These are phyloP conservation scores for Stictocephala bisonia DNA, from an alignment of 2,888 invertebrate species.

Conservation along the genomic window DNA sequence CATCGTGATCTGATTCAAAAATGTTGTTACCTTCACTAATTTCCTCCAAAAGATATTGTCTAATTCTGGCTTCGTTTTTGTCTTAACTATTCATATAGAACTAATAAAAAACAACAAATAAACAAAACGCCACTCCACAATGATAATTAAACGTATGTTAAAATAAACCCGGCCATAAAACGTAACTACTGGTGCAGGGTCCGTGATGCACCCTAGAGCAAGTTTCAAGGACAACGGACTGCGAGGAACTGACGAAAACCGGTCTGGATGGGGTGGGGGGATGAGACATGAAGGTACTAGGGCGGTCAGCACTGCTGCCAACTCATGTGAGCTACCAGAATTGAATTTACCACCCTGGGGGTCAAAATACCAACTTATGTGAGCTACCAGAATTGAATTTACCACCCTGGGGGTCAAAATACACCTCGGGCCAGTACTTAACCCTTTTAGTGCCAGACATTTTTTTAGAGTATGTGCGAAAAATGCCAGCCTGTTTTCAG, in stretches of 20 bases:
- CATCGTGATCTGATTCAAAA: no score
- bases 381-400: slow-evolving; percentile 18
- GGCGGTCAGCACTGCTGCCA: slow-evolving; percentile 16
- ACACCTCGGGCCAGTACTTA: no score
- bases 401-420: slow-evolving; percentile 24
- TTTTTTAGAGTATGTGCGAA: neutral
- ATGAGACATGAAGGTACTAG: slow-evolving; percentile 21
- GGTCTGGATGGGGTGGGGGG: neutral
- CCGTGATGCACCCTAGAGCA: slow-evolving; percentile 14
- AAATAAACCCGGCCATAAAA: neutral
- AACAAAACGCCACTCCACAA: slow-evolving; percentile 5
- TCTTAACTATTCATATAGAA: slow-evolving; percentile 31
- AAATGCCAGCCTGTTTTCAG: neutral
- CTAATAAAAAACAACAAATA: slow-evolving; percentile 14
- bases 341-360: slow-evolving; percentile 34
- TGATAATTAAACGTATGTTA: slow-evolving; percentile 19
- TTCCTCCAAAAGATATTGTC: slow-evolving; percentile 41
- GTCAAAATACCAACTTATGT: slow-evolving; percentile 1
- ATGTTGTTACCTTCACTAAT: slow-evolving; percentile 28
- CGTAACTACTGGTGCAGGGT: slow-evolving; percentile 14
- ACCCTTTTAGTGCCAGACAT: neutral
- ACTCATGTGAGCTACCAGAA: slow-evolving; percentile 2
- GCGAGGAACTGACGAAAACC: slow-evolving; percentile 7
- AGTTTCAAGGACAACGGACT: slow-evolving; percentile 6
- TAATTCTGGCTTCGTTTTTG: slow-evolving; percentile 25